Evolutionary conservation across 2,888 invertebrate genomes (phyloP), one percentile per base, ranked within the genome.

Genomic region (Yponomeuta cagnagella): DNA sequence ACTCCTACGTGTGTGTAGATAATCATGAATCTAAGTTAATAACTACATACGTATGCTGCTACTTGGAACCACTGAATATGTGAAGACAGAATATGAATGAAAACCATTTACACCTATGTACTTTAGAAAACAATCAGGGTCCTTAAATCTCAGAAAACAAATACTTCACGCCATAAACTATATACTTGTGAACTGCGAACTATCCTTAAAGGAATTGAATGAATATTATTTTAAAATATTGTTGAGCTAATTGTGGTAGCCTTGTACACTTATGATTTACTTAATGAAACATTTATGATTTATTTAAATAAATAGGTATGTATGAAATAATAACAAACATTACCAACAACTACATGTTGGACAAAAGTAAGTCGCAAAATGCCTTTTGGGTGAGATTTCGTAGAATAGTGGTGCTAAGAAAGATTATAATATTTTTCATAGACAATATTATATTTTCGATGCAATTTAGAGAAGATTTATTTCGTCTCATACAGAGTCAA

Each of bases 371-470:
- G 12, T 58, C 12, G 52, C 52, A 15, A 5, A 15, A 58, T 58
- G 52, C 15, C 15, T 58, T 15, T 15, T 3, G 52, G 52, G 12
- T 15, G 52, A 58, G 15, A 58, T 58, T 12, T 58, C 52, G 52
- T 58, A 58, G 52, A 48, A 68, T 68, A 87, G 89, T 84, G 91
- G 91, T 91, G 90, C 90, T 90, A 89, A 85, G 81, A 84, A 83
- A 83, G 74, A 80, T 76, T 82, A 74, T 77, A 82, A 86, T 89
- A 90, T 90, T 88, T 88, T 89, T 87, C 83, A 86, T 88, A 89
- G 86, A 87, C 82, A 88, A 87, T 89, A 87, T 79, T 76, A 84
- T 87, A 85, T 85, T 87, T 90, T 86, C 77, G 81, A 88, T 82
- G 79, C 79, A 77, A 82, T 89, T 88, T 88, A 85, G 83, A 84